Conservation (phyloP, 2,888 invertebrate genomes). For the Orchestes rusci region DNA sequence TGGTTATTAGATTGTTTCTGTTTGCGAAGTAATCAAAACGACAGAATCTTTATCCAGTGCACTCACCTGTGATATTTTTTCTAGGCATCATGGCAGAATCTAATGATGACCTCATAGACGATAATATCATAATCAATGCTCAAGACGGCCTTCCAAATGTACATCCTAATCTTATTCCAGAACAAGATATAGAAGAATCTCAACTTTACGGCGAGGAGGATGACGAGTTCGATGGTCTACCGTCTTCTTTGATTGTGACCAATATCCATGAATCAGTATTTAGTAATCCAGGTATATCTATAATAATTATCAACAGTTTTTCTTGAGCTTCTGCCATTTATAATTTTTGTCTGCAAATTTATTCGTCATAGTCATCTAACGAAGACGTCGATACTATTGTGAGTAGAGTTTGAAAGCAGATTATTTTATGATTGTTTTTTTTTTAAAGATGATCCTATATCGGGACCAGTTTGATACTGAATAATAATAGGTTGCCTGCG, state of each 20-base stretch:
- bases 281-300: constrained; percentile 41
- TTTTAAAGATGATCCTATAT: too few relatives aligned
- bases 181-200: constrained; percentile 58
- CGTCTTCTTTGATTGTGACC: constrained; percentile 83
- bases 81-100: constrained; percentile 15
- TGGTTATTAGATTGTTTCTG: too few relatives aligned
- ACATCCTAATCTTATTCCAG: constrained; percentile 70
- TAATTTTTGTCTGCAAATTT: too few relatives aligned
- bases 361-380: too few relatives aligned
- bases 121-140: constrained; percentile 76
- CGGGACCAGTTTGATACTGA: too few relatives aligned
- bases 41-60: too few relatives aligned
- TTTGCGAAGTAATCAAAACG: too few relatives aligned
- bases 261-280: constrained; percentile 80
- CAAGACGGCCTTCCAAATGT: constrained; percentile 80
- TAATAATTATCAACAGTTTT: not conserved
- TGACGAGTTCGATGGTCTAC: constrained; percentile 73
- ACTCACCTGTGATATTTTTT: too few relatives aligned
- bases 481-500: too few relatives aligned
- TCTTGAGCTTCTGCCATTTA: not conserved
- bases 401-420: too few relatives aligned
- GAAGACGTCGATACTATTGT: too few relatives aligned
- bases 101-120: constrained; percentile 41
- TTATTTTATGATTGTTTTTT: too few relatives aligned
- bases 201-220: constrained; percentile 59